Percentiles rank a stretch among this genome's conserved stretches.
Conservation (phyloP, 2,888 invertebrate species). For the Chloroclysta siterata region DNA sequence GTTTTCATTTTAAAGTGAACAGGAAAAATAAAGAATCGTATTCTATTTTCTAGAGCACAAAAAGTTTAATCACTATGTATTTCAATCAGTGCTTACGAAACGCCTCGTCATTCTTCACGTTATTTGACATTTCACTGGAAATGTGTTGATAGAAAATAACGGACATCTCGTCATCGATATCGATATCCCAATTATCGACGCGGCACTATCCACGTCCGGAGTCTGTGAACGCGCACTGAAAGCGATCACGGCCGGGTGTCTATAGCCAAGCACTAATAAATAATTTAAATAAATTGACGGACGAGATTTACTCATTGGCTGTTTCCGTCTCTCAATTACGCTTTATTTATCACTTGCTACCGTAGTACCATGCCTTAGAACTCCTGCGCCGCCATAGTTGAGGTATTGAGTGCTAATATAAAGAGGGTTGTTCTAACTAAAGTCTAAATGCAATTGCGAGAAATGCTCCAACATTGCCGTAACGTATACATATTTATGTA, state of each 20-base stretch:
- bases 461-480: conserved; percentile 23
- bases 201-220: conserved; percentile 72
- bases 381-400: conserved; percentile 52
- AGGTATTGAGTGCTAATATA: conserved; percentile 49
- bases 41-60: not conserved
- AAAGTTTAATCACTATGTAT: not conserved
- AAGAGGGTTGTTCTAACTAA: conserved; percentile 28
- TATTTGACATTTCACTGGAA: conserved; percentile 12
- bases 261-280: conserved; percentile 84
- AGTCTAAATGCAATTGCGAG: conserved; percentile 30
- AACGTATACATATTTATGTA: too few relatives aligned
- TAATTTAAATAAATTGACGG: conserved; percentile 86
- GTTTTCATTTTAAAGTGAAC: not conserved
- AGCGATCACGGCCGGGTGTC: conserved; percentile 81
- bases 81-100: conserved; percentile 9
- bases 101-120: not conserved
- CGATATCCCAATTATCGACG: conserved; percentile 51
- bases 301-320: conserved; percentile 85
- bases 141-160: conserved; percentile 20
- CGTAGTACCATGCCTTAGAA: conserved; percentile 60
- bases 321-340: conserved; percentile 85
- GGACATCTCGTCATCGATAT: conserved; percentile 42
- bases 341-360: conserved; percentile 84
- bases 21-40: not conserved
- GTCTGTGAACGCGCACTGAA: conserved; percentile 74